These are phyloP conservation scores for Synergus umbraculus DNA, from an alignment of 2,888 invertebrate species.

Conservation along the genomic window DNA sequence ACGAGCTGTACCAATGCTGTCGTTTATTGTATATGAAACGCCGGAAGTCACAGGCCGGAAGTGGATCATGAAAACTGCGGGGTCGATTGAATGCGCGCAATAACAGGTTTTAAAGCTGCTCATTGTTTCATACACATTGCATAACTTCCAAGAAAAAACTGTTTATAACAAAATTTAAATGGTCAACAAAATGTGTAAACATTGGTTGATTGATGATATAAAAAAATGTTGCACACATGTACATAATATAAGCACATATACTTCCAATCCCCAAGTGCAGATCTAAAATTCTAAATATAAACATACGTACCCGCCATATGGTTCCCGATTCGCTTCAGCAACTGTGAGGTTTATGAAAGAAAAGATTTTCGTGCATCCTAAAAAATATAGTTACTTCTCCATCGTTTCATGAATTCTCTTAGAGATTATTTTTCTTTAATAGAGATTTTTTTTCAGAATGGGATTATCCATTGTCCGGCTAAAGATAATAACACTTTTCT, in stretches of 20 bases:
- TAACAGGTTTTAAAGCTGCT: neutral
- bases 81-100: slow-evolving; percentile 18
- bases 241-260: too few relatives aligned
- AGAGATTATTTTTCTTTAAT: too few relatives aligned
- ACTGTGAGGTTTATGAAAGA: neutral
- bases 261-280: neutral
- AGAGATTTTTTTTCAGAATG: too few relatives aligned
- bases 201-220: neutral
- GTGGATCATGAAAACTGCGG: slow-evolving; percentile 29
- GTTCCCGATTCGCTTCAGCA: neutral
- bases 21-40: slow-evolving; percentile 1
- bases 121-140: too few relatives aligned
- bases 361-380: neutral
- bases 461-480: too few relatives aligned
- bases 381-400: too few relatives aligned
- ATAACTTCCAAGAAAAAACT: too few relatives aligned
- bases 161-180: too few relatives aligned
- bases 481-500: neutral
- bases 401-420: too few relatives aligned
- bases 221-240: neutral
- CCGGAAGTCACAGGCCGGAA: slow-evolving; percentile 31
- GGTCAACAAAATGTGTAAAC: too few relatives aligned
- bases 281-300: slow-evolving; percentile 30
- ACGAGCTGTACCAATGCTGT: neutral
- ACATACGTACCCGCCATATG: slow-evolving; percentile 8